Base-by-base conservation (phyloP, 2,888 invertebrate species). In the Agrilus biguttatus region DNA sequence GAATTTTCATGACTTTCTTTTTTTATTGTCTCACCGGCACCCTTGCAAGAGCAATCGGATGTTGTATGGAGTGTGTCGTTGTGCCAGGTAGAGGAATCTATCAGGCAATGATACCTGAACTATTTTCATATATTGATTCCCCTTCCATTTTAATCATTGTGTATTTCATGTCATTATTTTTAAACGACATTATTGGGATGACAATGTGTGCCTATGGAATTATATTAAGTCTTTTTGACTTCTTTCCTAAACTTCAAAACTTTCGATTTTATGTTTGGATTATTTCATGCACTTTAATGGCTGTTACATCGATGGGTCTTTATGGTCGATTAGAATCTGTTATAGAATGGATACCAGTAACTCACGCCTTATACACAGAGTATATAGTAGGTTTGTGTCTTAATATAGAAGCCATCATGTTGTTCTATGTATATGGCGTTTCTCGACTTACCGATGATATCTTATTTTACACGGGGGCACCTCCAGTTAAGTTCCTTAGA, bases 371-470 rank as follows among this genome's bases (percentile, higher is more conserved):
- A 1, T 28, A 28, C 10, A 28, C 28, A 10, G 28, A 28, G 4
- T 28, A 28, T 28, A 28, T 28, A 28, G 10, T 28, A 10, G 28
- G 28, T 28, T 8, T 28, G 28, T 28, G 28, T 10, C 28, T 28
- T 10, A 28, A 28, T 10, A 28, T 28, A 28, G 28, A 28, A 28
- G 28, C 36, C 5, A 39, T 41, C n/a, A 46, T 39, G 39, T 46
- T 54, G 8, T 52, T 50, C 40, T 54, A 51, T 40, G 42, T 50
- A 36, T 55, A 55, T 38, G 54, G 55, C 10, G 51, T 51, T n/a
- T 41, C 43, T 13, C 42, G 55, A 33, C 44, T 55, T n/a, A 51
- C 49, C 17, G 51, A 55, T 35, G 55, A 55, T 39, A 51, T 55
- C n/a, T 44, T 52, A 35, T 55, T 55, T 43, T 43, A 45, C 32